Percentiles rank a stretch among this genome's conserved stretches.
phyloP scores from a whole-genome alignment of 2,888 invertebrate genomes.

The Blera fallax region DNA sequence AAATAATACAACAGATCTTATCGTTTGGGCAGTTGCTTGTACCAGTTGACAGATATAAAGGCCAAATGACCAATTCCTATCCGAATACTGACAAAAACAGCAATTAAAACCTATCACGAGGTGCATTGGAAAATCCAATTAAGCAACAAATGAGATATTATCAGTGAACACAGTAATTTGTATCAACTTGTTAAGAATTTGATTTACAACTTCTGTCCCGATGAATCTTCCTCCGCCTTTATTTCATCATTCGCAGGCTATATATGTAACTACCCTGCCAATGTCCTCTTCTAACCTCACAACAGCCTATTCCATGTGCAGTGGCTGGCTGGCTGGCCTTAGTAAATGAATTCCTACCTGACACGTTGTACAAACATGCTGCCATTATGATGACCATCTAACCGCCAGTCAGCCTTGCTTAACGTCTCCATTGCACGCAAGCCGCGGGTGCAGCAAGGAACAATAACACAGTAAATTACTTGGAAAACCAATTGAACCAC shows the following conservation, averaged over 20 bases:
- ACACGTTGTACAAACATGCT: slow-evolving; percentile 44
- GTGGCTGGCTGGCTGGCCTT: no score
- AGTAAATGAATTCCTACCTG: slow-evolving; percentile 26
- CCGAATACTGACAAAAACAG: background rate
- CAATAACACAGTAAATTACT: slow-evolving; percentile 32
- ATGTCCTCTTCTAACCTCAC: background rate
- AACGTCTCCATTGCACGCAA: slow-evolving; percentile 59
- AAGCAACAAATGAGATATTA: slow-evolving; percentile 26
- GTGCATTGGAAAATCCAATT: slow-evolving; percentile 2
- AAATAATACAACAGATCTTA: background rate
- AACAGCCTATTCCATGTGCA: background rate
- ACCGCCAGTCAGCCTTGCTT: slow-evolving; percentile 16
- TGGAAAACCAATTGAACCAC: slow-evolving; percentile 34
- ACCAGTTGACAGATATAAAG: background rate
- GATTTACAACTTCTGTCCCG: slow-evolving; percentile 24
- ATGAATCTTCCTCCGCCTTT: slow-evolving; percentile 4
- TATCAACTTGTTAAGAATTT: slow-evolving; percentile 24
- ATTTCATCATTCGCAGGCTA: background rate
- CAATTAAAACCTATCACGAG: background rate
- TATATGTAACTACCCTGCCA: background rate
- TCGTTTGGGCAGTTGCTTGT: background rate
- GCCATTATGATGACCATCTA: slow-evolving; percentile 53
- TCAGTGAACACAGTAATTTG: slow-evolving; percentile 3
- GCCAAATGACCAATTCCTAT: background rate
- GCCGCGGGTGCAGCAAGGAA: background rate